phyloP scores from a whole-genome alignment of 2,113 vertebrate genomes.

The Paradoxurus hermaphroditus region DNA sequence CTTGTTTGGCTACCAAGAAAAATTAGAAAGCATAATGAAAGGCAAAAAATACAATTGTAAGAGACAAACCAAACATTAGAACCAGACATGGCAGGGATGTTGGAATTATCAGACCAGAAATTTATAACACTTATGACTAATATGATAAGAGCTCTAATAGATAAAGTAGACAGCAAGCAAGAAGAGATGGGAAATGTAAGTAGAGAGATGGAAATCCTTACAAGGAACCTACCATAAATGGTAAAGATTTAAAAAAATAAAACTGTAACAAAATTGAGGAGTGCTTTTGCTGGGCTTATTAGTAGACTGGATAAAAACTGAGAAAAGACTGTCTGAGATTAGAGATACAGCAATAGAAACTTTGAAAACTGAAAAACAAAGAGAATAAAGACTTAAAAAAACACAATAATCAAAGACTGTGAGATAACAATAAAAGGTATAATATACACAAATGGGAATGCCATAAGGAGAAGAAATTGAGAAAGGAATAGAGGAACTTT shows the following conservation, averaged over 20 bases:
- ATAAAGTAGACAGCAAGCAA: not conserved
- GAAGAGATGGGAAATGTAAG: not conserved
- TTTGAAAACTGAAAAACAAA: not conserved
- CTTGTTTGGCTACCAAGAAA: not conserved
- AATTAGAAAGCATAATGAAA: not conserved
- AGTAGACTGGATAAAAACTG: not conserved
- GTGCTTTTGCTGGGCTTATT: not conserved
- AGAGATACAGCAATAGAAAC: not conserved
- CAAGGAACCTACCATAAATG: not conserved
- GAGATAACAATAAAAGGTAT: not conserved
- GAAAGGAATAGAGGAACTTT: not conserved
- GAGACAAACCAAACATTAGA: not conserved
- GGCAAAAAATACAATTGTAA: not conserved
- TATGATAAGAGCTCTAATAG: not conserved
- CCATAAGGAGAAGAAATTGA: not conserved
- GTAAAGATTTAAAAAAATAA: not conserved
- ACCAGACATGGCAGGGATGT: not conserved
- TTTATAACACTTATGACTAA: not conserved
- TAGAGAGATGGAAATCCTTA: not conserved
- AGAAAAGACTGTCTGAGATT: not conserved
- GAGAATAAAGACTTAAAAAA: not conserved
- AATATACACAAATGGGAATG: not conserved
- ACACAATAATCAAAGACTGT: not conserved
- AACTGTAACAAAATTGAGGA: not conserved
- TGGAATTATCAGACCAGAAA: not conserved